phyloP scores from a whole-genome alignment of 2,113 vertebrate genomes.

The Numida meleagris region DNA sequence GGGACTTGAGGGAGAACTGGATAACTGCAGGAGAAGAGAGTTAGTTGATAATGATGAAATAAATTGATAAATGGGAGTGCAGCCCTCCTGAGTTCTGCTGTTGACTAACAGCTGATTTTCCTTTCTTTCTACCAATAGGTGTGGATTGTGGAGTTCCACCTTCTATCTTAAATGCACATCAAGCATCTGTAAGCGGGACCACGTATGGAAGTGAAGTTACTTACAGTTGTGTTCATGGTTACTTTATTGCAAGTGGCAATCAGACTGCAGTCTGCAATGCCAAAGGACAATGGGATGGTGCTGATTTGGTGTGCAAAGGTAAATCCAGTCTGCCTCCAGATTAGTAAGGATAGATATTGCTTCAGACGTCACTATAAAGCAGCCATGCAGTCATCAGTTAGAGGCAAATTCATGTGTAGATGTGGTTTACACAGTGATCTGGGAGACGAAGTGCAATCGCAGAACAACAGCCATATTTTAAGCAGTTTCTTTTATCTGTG shows the following conservation, averaged over 20 bases:
- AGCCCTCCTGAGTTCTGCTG: neutral
- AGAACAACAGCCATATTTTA: neutral
- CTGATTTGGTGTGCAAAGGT: conserved; percentile 69
- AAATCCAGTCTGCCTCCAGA: neutral
- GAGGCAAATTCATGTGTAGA: neutral
- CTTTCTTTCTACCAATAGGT: conserved; percentile 1
- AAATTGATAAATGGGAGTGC: neutral
- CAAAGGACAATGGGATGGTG: conserved; percentile 55
- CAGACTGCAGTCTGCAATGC: conserved; percentile 50
- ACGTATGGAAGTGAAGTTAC: conserved; percentile 52
- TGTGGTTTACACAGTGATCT: neutral
- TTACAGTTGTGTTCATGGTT: conserved; percentile 52
- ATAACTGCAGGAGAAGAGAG: neutral
- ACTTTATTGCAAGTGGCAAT: conserved; percentile 14
- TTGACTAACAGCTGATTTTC: neutral
- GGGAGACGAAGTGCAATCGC: neutral
- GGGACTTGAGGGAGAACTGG: neutral
- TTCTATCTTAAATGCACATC: conserved; percentile 27
- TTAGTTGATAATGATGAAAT: neutral
- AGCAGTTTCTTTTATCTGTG: neutral
- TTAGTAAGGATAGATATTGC: neutral
- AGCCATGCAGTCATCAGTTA: neutral
- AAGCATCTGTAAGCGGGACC: neutral
- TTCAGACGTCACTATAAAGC: neutral
- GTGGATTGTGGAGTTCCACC: conserved; percentile 70